Evolutionary conservation across 1,140 invertebrate species (phyloP).

Genomic region (Phocides pigmalion): DNA sequence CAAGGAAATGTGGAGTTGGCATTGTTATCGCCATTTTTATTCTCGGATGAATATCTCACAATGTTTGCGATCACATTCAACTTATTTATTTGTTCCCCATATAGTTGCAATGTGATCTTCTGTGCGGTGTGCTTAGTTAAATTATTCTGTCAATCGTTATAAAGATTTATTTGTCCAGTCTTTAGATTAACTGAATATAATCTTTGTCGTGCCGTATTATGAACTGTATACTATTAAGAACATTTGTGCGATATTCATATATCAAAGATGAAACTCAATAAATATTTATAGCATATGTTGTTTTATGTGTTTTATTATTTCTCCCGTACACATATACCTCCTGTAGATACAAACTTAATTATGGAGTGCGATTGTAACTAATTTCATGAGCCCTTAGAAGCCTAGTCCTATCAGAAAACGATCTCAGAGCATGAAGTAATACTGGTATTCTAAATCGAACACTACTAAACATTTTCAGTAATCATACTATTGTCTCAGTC

Average conservation of each 20-base stretch:
- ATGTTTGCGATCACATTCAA: conserved; percentile 41
- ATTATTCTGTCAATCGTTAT: conserved; percentile 32
- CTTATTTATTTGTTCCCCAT: conserved; percentile 75
- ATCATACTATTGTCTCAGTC: no score
- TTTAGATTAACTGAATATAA: conserved; percentile 40
- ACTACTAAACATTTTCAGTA: no score
- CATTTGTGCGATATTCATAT: conserved; percentile 32
- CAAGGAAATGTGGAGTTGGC: conserved; percentile 14
- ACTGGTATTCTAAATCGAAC: no score
- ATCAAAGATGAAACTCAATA: conserved; percentile 33
- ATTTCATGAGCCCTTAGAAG: no score
- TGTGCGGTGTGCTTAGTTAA: conserved; percentile 20
- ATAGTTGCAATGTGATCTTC: conserved; percentile 48
- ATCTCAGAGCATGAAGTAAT: no score
- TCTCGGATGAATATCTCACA: conserved; percentile 37
- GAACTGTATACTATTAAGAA: conserved; percentile 30
- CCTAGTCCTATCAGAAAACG: no score
- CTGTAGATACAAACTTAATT: no score
- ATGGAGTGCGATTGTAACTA: no score
- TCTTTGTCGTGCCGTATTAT: conserved; percentile 33
- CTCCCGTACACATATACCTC: no score
- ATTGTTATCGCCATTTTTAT: conserved; percentile 28
- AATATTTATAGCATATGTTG: conserved; percentile 27
- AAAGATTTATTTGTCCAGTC: conserved; percentile 59
- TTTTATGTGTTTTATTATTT: conserved; percentile 34